Base-by-base conservation (phyloP, 2,888 invertebrate genomes). In the Linnaemya tessellans region DNA sequence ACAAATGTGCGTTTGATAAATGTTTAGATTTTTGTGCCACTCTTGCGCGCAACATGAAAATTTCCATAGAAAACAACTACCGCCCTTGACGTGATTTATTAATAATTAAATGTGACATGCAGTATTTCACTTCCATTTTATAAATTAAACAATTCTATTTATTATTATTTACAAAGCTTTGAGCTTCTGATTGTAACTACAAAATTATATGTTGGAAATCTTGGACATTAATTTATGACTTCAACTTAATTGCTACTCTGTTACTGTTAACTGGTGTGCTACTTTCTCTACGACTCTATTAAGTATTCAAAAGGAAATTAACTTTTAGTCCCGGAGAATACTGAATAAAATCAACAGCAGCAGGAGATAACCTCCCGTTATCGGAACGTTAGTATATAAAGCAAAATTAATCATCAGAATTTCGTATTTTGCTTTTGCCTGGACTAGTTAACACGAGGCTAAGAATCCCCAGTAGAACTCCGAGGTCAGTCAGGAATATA, bases 21-120 rank as follows among this genome's bases (percentile, higher is more conserved):
- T 91, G 43, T 15, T 71, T 25, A 46, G 58, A 30, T 18, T 78
- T 67, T 71, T 20, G 30, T 68, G 83, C 82, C 84, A 78, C 71
- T 49, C 15, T 58, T 56, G 35, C 11, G 35, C 30, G 22, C 35
- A 68, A 67, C 65, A 77, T 65, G 75, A 46, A 67, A 64, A 71
- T 71, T 68, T 79, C 25, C 13, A 68, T 68, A 62, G 15, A 54
- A 84, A 70, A 62, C 20, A 56, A 41, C 30, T 74, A 70, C 68
- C 87, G 80, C 86, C 87, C 84, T 81, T 84, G 81, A 78, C 87
- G 89, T 91, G 91, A 91, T 91, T 91, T 91, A 91, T 91, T 89
- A 90, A 88, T 91, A 89, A 89, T 88, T 87, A 87, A 88, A 87
- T 88, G 84, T 88, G 87, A 90, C 89, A 88, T 88, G 88, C 88